Evolutionary conservation across 2,113 vertebrate genomes (phyloP).

Genomic region (Mungos mungo): DNA sequence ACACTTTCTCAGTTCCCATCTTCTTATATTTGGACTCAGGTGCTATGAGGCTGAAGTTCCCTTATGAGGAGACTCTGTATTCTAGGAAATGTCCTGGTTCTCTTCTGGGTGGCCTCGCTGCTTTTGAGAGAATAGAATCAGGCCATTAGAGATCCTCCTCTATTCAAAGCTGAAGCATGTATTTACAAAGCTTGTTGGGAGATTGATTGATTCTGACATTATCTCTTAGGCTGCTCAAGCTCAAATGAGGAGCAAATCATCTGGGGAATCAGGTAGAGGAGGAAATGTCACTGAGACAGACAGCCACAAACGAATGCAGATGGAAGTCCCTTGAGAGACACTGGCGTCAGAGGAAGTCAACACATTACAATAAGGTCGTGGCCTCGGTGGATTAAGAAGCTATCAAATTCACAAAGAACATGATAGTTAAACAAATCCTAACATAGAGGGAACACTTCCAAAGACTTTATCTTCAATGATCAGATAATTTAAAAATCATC

Average conservation of each 20-base stretch:
- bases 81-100: neutral
- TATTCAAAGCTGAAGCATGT: slow-evolving; percentile 45
- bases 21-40: neutral
- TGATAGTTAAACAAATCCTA: slow-evolving; percentile 46
- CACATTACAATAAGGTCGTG: slow-evolving; percentile 43
- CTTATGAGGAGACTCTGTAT: neutral
- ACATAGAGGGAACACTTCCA: neutral
- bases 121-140: neutral
- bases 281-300: slow-evolving; percentile 7
- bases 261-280: slow-evolving; percentile 44
- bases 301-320: neutral
- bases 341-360: slow-evolving; percentile 12
- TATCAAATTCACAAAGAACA: slow-evolving; percentile 34
- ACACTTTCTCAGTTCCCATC: neutral
- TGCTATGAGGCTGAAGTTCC: neutral
- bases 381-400: slow-evolving; percentile 28
- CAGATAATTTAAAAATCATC: neutral
- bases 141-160: neutral
- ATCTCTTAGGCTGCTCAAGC: slow-evolving; percentile 49
- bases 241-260: slow-evolving; percentile 70
- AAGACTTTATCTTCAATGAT: slow-evolving; percentile 31
- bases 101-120: neutral
- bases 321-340: neutral
- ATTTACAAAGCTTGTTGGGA: slow-evolving; percentile 30
- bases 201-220: slow-evolving; percentile 60